Percentiles rank a stretch among this genome's conserved stretches.
phyloP scores from a whole-genome alignment of 2,113 vertebrate species.

The Trogon surrucura region DNA sequence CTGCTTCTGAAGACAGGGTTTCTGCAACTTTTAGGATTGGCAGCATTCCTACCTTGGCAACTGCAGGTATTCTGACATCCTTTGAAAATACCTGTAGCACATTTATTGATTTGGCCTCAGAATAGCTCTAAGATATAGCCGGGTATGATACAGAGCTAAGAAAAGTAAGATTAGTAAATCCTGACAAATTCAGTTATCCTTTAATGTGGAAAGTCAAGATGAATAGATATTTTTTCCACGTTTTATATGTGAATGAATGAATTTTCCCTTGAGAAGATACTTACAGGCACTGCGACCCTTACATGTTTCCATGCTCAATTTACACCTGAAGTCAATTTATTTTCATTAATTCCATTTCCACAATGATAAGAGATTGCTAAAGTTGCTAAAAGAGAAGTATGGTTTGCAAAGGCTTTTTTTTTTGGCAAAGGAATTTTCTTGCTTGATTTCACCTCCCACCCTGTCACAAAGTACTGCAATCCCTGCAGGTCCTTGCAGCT shows the following conservation, averaged over 20 bases:
- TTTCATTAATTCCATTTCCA: background rate
- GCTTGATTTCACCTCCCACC: no score
- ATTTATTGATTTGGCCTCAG: background rate
- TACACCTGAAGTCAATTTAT: background rate
- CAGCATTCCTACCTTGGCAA: background rate
- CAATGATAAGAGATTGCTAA: background rate
- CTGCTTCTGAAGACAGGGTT: background rate
- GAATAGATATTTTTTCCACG: background rate
- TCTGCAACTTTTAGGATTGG: background rate
- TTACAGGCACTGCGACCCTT: fast-evolving
- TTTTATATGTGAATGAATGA: background rate
- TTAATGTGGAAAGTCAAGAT: background rate
- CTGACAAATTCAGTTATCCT: background rate
- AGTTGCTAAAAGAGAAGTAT: background rate
- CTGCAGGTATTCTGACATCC: background rate
- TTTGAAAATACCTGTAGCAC: background rate
- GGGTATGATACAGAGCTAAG: background rate
- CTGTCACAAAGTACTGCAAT: fast-evolving
- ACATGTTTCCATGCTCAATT: background rate
- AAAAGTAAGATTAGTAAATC: background rate
- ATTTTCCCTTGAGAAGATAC: background rate
- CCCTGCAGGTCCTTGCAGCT: background rate
- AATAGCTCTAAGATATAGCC: background rate
- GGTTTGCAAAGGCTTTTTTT: background rate
- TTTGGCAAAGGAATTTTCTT: background rate